Evolutionary conservation across 2,888 invertebrate genomes (phyloP), one percentile per base, ranked within the genome.

Genomic region (Parnassius mnemosyne): DNA sequence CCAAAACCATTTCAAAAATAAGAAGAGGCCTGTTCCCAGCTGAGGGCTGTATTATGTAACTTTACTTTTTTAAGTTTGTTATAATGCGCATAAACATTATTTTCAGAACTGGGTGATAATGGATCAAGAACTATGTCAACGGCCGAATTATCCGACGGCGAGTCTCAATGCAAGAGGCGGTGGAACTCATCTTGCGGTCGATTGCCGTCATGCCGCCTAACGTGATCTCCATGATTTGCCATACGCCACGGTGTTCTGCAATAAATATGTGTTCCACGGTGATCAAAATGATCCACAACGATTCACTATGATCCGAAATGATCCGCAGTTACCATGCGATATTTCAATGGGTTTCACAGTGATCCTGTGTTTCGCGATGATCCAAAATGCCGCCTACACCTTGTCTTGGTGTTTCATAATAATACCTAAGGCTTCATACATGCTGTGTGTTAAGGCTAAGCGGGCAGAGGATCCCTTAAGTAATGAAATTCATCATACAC

Each of bases 161-260:
- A 80, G 49, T 87, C 88, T 25, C 83, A 78, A 2, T 84, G 84
- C 71, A 91, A 91, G 76, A 81, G 83, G 0, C 85, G 90, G 58
- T 91, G 91, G 91, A 89, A 89, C 71, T 89, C 89, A 3, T 86
- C 89, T 1, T 91, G 91, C 76, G 90, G 88, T 52, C 86, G 90
- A 3, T 78, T 90, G 66, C 89, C 89, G 0, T 80, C 87, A 0
- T 91, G 90, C 72, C 82, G 88, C 9, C 87, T 90, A 75, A 87
- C 89, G 71, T 90, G 89, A 89, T 82, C 69, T 41, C 63, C 12
- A 25, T 10, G n/a, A 41, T 57, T 13, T 13, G 10, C 43, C 10
- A 20, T 57, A 25, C 13, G 16, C 53, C 11, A 12, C 34, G 11
- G 52, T 61, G 54, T 60, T 42, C 60, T 11, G 20, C 41, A 53